phyloP scores from a whole-genome alignment of 30 jellyfish, hydroid and myxozoan species.

The Rhopilema esculentum region DNA sequence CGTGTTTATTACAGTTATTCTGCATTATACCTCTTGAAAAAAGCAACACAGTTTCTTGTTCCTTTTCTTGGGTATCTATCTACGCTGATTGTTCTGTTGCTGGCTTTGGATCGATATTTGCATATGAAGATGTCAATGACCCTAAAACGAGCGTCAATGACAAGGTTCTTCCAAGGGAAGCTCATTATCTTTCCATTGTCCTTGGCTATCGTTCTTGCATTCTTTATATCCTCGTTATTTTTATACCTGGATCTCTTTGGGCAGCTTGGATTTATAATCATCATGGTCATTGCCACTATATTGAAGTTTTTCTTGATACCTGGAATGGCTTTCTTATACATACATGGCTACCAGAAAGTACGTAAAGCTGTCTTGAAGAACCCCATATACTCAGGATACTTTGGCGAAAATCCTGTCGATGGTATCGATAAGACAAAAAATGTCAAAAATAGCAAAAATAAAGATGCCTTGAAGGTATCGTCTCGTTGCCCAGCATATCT shows the following conservation, averaged over 20 bases:
- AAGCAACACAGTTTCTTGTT: background rate
- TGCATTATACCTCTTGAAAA: background rate
- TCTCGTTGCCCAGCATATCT: background rate
- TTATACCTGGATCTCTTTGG: background rate
- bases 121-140: slow-evolving; percentile 4
- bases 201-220: background rate
- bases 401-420: too few relatives aligned
- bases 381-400: background rate
- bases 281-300: background rate
- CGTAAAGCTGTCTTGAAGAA: background rate
- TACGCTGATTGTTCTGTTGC: background rate
- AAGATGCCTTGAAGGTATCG: background rate
- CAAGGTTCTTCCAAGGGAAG: background rate
- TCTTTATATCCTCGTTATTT: background rate
- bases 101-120: slow-evolving; percentile 19
- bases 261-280: background rate
- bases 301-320: background rate
- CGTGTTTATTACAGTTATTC: background rate
- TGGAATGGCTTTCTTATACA: background rate
- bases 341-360: background rate
- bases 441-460: background rate
- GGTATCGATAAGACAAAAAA: background rate
- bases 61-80: background rate
- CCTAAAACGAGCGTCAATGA: background rate
- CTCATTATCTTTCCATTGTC: background rate